Evolutionary conservation across 2,113 vertebrate genomes (phyloP).

Genomic region (Silurus meridionalis): DNA sequence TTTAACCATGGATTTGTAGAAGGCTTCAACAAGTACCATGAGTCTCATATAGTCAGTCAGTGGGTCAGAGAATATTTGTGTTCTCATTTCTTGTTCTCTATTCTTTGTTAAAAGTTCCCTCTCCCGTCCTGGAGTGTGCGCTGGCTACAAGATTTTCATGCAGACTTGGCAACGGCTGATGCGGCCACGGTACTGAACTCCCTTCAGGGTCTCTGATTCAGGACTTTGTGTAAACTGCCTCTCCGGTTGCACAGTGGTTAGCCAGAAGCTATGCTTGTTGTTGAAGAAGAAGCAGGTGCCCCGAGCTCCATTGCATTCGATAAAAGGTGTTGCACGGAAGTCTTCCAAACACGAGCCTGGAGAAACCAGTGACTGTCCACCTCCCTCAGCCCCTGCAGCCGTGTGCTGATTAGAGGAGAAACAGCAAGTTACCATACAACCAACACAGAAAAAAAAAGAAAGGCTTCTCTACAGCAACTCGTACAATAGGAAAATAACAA

Average conservation of each 20-base stretch:
- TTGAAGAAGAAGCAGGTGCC: conserved; percentile 95
- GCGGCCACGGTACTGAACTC: conserved; percentile 79
- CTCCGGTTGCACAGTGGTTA: conserved; percentile 78
- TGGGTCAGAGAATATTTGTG: conserved; percentile 33
- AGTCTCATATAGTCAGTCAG: conserved; percentile 6
- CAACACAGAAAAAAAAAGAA: not conserved
- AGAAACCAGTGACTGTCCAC: conserved; percentile 91
- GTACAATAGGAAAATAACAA: not conserved
- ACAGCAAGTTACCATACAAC: not conserved
- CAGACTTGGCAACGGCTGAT: conserved; percentile 97
- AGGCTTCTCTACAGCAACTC: not conserved
- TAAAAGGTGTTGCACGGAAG: conserved; percentile 92
- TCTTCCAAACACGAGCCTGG: conserved; percentile 95
- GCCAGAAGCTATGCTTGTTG: conserved; percentile 98
- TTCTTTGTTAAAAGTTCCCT: conserved; percentile 33
- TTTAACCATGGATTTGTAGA: not conserved
- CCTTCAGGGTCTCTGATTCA: conserved; percentile 83
- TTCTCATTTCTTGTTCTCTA: conserved; percentile 28
- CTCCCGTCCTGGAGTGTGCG: not conserved
- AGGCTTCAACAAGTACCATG: not conserved
- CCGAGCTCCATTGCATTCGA: conserved; percentile 88
- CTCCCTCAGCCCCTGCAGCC: conserved; percentile 84
- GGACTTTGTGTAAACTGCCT: conserved; percentile 76
- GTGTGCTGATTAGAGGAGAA: conserved; percentile 79
- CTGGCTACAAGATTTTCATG: conserved; percentile 87